These are phyloP conservation scores for Podiceps cristatus DNA, from an alignment of 2,113 vertebrate species.

Conservation along the genomic window DNA sequence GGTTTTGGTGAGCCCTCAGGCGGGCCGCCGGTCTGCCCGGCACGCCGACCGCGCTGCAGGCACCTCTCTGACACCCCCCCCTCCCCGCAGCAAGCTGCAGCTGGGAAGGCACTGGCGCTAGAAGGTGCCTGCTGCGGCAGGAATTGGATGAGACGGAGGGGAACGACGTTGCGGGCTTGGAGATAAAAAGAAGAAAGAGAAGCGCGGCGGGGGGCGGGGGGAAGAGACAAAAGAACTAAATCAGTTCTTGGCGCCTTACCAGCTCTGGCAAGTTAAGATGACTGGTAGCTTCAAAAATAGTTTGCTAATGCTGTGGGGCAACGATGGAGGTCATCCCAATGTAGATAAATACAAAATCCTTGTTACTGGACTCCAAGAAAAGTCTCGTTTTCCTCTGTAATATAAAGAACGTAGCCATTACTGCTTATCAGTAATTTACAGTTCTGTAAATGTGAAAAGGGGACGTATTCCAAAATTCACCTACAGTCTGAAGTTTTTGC, in stretches of 20 bases:
- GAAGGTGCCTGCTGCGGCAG: not conserved
- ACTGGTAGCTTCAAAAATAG: not conserved
- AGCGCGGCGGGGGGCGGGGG: no score
- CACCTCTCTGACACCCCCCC: no score
- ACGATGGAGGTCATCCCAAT: not conserved
- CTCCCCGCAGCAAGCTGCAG: not conserved
- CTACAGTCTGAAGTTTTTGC: not conserved
- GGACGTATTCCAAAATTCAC: accelerated
- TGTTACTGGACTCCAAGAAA: not conserved
- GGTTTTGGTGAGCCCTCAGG: no score
- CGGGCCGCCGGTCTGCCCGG: no score
- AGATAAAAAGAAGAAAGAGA: not conserved
- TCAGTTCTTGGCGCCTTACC: not conserved
- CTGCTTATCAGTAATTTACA: not conserved
- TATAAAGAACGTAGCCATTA: accelerated
- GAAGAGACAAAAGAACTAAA: not conserved
- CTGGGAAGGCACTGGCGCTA: accelerated
- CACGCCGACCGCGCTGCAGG: not conserved
- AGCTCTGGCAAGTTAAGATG: not conserved
- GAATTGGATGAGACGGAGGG: accelerated
- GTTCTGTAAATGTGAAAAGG: not conserved
- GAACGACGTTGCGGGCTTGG: no score
- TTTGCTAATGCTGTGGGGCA: not conserved
- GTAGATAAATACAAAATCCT: not conserved
- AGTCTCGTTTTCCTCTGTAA: not conserved